A percentile compares a stretch with the other conserved stretches of the same genome.
Evolutionary conservation across 1,140 invertebrate genomes (phyloP).

Genomic region (Elysia chlorotica): DNA sequence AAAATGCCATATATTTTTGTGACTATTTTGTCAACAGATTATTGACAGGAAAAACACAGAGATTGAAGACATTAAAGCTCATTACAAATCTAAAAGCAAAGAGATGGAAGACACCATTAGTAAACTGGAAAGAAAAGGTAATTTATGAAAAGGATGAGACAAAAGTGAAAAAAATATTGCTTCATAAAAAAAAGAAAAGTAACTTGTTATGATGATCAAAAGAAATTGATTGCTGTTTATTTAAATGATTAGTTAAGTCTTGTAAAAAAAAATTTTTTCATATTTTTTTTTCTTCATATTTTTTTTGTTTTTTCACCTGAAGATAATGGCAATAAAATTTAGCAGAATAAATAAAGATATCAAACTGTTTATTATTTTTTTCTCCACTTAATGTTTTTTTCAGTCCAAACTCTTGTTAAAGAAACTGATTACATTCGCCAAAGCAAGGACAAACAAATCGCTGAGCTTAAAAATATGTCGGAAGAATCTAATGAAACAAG

Average conservation of each 20-base stretch:
- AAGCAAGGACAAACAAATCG: constrained; percentile 58
- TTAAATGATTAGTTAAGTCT: no score
- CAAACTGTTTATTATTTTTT: no score
- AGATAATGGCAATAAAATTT: no score
- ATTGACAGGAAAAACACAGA: constrained; percentile 61
- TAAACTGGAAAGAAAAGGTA: constrained; percentile 60
- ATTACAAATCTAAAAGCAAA: constrained; percentile 55
- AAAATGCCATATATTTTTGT: no score
- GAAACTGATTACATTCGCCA: constrained; percentile 49
- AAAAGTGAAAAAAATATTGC: neutral
- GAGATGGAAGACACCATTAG: constrained; percentile 55
- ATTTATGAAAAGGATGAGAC: neutral
- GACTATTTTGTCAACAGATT: no score
- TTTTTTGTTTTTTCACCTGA: no score
- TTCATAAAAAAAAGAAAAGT: neutral
- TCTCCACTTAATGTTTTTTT: no score
- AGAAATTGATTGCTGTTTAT: no score
- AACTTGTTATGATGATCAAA: no score
- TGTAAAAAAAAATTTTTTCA: no score
- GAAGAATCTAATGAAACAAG: constrained; percentile 52
- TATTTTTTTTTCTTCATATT: no score
- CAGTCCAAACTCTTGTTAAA: constrained; percentile 54
- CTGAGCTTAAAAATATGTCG: constrained; percentile 52
- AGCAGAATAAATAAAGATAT: no score
- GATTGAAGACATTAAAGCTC: constrained; percentile 59